Evolutionary conservation across 2,888 invertebrate genomes (phyloP), one percentile per base, ranked within the genome.

Genomic region (Drosophila kambysellisi): DNA sequence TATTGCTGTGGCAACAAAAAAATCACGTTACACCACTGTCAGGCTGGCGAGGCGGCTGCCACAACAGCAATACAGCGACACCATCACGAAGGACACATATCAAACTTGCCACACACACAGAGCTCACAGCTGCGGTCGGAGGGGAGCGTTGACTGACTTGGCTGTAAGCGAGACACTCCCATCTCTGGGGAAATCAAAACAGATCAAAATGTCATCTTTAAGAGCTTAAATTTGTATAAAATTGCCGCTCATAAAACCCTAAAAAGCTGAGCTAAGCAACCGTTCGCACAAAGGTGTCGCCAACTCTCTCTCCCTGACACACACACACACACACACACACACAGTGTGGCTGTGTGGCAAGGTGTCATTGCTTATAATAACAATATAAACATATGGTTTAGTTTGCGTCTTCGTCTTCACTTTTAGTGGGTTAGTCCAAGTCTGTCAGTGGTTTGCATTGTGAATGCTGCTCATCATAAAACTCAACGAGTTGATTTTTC

Each of bases 151-250:
- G 37, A 6, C 37, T 41, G 41, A 32, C 20, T 32, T 64, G 51
- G 29, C 62, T 61, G 32, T 57, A 58, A 53, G 54, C 72, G 56
- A 50, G 52, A 76, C 72, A 69, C 68, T 61, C 58, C 66, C 41
- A 78, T 80, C 88, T 83, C 92, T 73, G 71, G 92, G 91, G 91
- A 91, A 91, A 92, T 91, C 91, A 91, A 90, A 91, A 88, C 89
- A 92, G 92, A 91, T 92, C 92, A 92, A 92, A 91, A 92, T 91
- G 91, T 87, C 92, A 89, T 91, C 91, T 91, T 91, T 92, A 91
- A 92, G 90, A 90, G 92, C 92, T 92, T 91, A 92, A 91, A 91
- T 92, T 91, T 91, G 91, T 92, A 90, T 91, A 88, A 88, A 92
- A 91, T 90, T 86, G 88, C 81, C 79, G 88, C 82, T 86, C 88